Evolutionary conservation across 2,888 invertebrate species (phyloP), one percentile per base, ranked within the genome.

Genomic region (Cyaniris semiargus): DNA sequence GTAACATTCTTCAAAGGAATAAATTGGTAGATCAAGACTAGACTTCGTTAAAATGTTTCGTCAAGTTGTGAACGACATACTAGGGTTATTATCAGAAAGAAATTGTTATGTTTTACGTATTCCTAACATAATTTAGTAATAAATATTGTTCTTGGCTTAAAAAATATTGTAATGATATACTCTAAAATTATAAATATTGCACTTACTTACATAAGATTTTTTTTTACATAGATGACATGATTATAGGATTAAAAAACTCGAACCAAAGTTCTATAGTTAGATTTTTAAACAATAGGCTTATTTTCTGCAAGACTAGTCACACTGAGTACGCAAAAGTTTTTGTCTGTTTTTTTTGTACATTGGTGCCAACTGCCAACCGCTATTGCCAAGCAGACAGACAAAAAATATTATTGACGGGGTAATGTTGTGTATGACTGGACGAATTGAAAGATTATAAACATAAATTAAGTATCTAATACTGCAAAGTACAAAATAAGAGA

Each of bases 221-320:
- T 15, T 27, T 10, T 18, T 27, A 66, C 27, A 27, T 23, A 23
- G 60, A 66, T 27, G 66, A 66, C 66, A 0, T 31, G 27, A 15
- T 23, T 27, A 15, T 3, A 60, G 23, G 23, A 23, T 27, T 66
- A 8, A 66, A 31, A 31, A 66, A 66, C 60, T 27, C 7, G 0
- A 66, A 31, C 66, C 27, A 18, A 66, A 66, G 15, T 66, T 66
- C 6, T 18, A 27, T 15, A 31, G 23, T 23, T 60, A 13, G 5
- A 60, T 23, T 21, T 10, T 60, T 66, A 66, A 66, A 60, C 60
- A 66, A 66, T 66, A 66, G 60, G 66, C 66, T 66, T 27, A 66
- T 66, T 66, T 66, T 66, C 66, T 66, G 60, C 60, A 66, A 66
- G 66, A 66, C 66, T 66, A 66, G 60, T 27, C 60, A 66, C 27